These are phyloP conservation scores for Pogonomyrmex barbatus DNA, from an alignment of 1,140 invertebrate genomes.

Conservation along the genomic window DNA sequence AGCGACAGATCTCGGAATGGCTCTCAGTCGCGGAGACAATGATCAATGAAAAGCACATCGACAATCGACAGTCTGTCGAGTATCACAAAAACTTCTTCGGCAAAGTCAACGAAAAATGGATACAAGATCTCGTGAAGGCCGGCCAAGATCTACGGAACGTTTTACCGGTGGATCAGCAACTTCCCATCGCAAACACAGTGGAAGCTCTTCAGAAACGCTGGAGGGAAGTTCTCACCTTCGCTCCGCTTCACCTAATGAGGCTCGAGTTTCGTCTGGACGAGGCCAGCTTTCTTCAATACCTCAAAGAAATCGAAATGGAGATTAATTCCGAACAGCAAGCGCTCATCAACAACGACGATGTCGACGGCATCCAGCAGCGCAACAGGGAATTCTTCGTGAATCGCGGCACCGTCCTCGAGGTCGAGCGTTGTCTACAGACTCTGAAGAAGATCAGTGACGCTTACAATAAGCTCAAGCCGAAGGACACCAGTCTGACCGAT, in stretches of 20 bases:
- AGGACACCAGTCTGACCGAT: slow-evolving; percentile 89
- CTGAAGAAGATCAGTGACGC: slow-evolving; percentile 90
- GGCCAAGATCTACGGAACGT: slow-evolving; percentile 92
- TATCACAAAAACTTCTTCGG: slow-evolving; percentile 94
- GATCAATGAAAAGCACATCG: slow-evolving; percentile 92
- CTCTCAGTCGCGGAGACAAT: slow-evolving; percentile 93
- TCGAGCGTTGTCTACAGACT: slow-evolving; percentile 91
- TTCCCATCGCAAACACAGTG: slow-evolving; percentile 89
- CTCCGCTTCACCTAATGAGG: slow-evolving; percentile 94
- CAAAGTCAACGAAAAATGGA: slow-evolving; percentile 92
- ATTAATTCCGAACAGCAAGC: slow-evolving; percentile 94
- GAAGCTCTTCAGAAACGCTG: slow-evolving; percentile 91
- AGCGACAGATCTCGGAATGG: slow-evolving; percentile 94
- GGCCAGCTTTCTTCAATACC: slow-evolving; percentile 92
- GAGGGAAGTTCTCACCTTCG: slow-evolving; percentile 92
- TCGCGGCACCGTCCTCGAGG: slow-evolving; percentile 89
- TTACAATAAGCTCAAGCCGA: slow-evolving; percentile 88
- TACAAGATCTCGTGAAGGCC: slow-evolving; percentile 92
- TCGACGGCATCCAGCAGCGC: slow-evolving; percentile 91
- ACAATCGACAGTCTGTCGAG: slow-evolving; percentile 93
- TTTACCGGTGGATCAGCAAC: slow-evolving; percentile 89
- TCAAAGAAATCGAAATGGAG: slow-evolving; percentile 96
- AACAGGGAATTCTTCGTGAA: slow-evolving; percentile 93
- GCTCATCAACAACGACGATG: slow-evolving; percentile 94
- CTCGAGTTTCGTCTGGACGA: slow-evolving; percentile 96